phyloP scores from a whole-genome alignment of 2,113 vertebrate species.

The Triplophysa siluroides region DNA sequence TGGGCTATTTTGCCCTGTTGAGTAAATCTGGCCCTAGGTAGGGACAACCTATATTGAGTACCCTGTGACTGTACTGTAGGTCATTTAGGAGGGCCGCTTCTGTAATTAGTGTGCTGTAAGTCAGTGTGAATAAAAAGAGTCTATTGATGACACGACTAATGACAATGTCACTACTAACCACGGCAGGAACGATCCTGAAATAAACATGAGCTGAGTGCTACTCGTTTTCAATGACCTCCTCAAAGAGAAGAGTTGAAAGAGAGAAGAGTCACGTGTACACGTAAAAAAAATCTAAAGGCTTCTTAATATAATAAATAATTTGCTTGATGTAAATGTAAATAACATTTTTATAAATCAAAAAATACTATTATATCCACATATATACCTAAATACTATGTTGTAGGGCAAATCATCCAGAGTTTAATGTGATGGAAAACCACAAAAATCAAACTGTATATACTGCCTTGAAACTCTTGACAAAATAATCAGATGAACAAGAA shows the following conservation, averaged over 20 bases:
- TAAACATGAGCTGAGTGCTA: slow-evolving; percentile 11
- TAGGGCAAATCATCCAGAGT: not conserved
- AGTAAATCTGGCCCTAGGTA: not conserved
- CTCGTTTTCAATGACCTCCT: not conserved
- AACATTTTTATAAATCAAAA: no score
- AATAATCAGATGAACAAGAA: not conserved
- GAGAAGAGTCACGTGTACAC: no score
- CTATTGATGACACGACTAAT: slow-evolving; percentile 5
- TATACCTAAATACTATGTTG: not conserved
- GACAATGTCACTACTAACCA: slow-evolving; percentile 6
- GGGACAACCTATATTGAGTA: not conserved
- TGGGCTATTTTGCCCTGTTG: no score
- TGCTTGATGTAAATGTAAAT: no score
- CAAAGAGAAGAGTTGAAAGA: no score
- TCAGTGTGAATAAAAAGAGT: slow-evolving; percentile 12
- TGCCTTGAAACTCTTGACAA: not conserved
- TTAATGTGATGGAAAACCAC: not conserved
- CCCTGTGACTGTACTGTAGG: not conserved
- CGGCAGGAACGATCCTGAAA: slow-evolving; percentile 19
- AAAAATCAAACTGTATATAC: not conserved
- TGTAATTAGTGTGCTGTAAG: not conserved
- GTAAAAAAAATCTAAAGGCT: no score
- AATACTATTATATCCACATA: no score
- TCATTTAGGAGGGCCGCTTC: not conserved
- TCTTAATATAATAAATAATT: no score